These are phyloP conservation scores for Nasonia oneida DNA, from an alignment of 2,888 invertebrate species.

Conservation along the genomic window DNA sequence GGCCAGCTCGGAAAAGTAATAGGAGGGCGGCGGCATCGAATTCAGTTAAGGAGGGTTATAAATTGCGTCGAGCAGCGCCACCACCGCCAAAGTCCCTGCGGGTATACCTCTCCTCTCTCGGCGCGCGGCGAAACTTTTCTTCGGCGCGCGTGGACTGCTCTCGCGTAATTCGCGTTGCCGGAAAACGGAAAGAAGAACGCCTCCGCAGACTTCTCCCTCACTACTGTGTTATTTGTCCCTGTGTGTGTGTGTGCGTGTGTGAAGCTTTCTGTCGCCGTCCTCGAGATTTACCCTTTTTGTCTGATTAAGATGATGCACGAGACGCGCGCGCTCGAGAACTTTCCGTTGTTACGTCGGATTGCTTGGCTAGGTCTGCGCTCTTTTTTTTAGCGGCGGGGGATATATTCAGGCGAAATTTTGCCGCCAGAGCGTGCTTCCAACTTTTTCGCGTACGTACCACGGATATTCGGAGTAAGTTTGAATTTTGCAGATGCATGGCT, in stretches of 20 bases:
- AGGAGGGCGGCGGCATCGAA: constrained; percentile 70
- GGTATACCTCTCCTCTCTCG: constrained; percentile 14
- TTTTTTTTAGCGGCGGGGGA: constrained; percentile 1
- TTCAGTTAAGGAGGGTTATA: constrained; percentile 76
- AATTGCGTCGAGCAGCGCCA: constrained; percentile 68
- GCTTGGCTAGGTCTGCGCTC: neutral
- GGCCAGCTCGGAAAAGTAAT: constrained; percentile 65
- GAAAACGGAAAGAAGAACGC: constrained; percentile 73
- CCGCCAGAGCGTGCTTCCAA: neutral
- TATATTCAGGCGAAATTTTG: neutral
- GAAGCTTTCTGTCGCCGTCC: constrained; percentile 16
- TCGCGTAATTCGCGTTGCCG: constrained; percentile 74
- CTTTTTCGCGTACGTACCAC: neutral
- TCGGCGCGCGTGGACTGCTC: constrained; percentile 65
- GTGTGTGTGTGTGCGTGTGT: neutral
- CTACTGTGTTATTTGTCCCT: neutral
- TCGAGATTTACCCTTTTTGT: constrained; percentile 65
- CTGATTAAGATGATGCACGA: constrained; percentile 69
- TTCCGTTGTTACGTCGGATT: constrained; percentile 39
- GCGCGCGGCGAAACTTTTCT: constrained; percentile 73
- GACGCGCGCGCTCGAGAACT: constrained; percentile 58
- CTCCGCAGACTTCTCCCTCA: constrained; percentile 71
- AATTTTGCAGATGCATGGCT: neutral
- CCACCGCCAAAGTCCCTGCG: constrained; percentile 70
- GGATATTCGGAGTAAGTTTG: neutral